A percentile compares a stretch with the other conserved stretches of the same genome.
phyloP scores from a whole-genome alignment of 2,888 invertebrate species.

The Gibbula magus region DNA sequence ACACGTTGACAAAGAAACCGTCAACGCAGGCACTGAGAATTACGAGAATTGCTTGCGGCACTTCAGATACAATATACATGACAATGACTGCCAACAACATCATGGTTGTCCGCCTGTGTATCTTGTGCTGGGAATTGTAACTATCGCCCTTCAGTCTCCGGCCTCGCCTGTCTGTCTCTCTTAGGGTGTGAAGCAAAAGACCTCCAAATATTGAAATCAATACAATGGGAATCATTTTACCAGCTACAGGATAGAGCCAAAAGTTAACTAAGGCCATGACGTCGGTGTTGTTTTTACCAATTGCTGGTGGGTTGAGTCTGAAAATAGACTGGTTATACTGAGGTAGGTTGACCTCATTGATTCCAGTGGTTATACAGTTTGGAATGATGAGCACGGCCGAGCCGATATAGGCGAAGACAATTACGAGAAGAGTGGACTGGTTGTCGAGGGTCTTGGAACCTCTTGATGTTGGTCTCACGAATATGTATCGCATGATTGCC shows the following conservation, averaged over 20 bases:
- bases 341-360: slow-evolving; percentile 33
- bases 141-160: slow-evolving; percentile 56
- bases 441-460: slow-evolving; percentile 33
- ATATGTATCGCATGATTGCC: slow-evolving; percentile 83
- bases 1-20: slow-evolving; percentile 80
- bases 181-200: slow-evolving; percentile 74
- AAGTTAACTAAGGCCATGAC: slow-evolving; percentile 72
- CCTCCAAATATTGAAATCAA: slow-evolving; percentile 84
- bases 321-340: slow-evolving; percentile 46
- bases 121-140: slow-evolving; percentile 38
- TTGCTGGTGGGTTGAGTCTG: slow-evolving; percentile 41
- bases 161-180: slow-evolving; percentile 58
- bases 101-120: slow-evolving; percentile 85
- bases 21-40: slow-evolving; percentile 75
- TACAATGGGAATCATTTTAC: slow-evolving; percentile 92
- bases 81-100: slow-evolving; percentile 86
- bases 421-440: slow-evolving; percentile 77
- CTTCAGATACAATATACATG: slow-evolving; percentile 89
- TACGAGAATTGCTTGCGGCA: slow-evolving; percentile 46
- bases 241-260: slow-evolving; percentile 93
- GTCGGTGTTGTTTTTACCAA: slow-evolving; percentile 38
- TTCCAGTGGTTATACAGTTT: slow-evolving; percentile 56
- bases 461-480: slow-evolving; percentile 21
- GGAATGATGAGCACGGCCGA: slow-evolving; percentile 57
- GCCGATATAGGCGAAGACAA: slow-evolving; percentile 77